A percentile compares a stretch with the other conserved stretches of the same genome.
Evolutionary conservation across 1,140 invertebrate genomes (phyloP).

Genomic region (Atopsyche davidsoni): DNA sequence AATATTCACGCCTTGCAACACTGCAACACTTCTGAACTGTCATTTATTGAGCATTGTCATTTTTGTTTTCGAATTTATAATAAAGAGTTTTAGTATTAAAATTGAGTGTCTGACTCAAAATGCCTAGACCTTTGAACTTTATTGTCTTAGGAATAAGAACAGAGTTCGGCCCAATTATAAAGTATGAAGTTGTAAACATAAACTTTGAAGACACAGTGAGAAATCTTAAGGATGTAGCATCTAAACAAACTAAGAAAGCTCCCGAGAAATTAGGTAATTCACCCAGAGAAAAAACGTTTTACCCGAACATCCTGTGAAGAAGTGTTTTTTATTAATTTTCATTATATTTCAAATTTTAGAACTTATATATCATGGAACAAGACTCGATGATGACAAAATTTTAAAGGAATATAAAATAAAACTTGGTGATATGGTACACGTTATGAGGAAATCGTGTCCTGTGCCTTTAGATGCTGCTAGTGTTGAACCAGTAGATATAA

Average conservation of each 20-base stretch:
- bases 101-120: no score
- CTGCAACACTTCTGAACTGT: no score
- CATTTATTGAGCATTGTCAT: no score
- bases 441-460: slow-evolving; percentile 22
- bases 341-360: slow-evolving; percentile 14
- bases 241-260: slow-evolving; percentile 20
- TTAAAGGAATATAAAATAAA: slow-evolving; percentile 21
- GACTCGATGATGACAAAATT: slow-evolving; percentile 23
- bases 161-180: slow-evolving; percentile 13
- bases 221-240: slow-evolving; percentile 22
- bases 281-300: no score
- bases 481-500: no score
- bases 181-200: slow-evolving; percentile 3
- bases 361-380: slow-evolving; percentile 22
- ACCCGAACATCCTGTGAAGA: background rate
- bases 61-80: background rate
- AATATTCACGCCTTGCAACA: no score
- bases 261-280: slow-evolving; percentile 15
- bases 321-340: slow-evolving; percentile 3
- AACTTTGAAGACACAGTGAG: slow-evolving; percentile 13
- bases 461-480: no score
- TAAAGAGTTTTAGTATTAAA: no score
- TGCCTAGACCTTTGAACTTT: no score
- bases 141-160: slow-evolving; percentile 16
- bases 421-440: slow-evolving; percentile 21